Base-by-base conservation (phyloP, 2,888 invertebrate species). In the Arenicola marina region DNA sequence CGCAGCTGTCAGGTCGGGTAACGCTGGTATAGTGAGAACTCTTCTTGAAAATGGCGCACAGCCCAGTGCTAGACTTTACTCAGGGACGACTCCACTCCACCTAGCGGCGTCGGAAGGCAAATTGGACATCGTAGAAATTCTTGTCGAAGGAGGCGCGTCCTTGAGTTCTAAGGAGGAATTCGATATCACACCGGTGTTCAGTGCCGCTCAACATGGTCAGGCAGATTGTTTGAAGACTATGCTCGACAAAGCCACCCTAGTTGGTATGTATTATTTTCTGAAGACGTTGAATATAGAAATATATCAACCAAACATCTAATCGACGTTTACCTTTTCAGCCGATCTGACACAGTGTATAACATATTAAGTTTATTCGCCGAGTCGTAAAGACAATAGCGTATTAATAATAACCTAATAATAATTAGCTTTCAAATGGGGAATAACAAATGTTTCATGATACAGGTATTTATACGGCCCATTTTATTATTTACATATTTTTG, bases 201-300 rank as follows among this genome's bases (percentile, higher is more conserved):
- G 78, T 4, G 81, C 83, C 18, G 76, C 81, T 11, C 79, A 81
- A 60, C 74, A 71, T 64, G 81, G 81, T 2, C 72, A 74, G 53
- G 38, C 66, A n/a, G 74, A 75, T 28, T 78, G 78, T 63, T 70
- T 83, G 28, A 66, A 73, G 60, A 46, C 70, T 2, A 62, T 83
- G 29, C 63, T 83, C n/a, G 38, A 38, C 11, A 38, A 38, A 38
- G 38, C 38, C 11, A 38, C 11, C 11, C 38, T 15, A 38, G 18
- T 18, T 15, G 38, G 38, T 38, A 15, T 38, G 38, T 38, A 38
- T 15, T 18, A 38, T 38, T n/a, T n/a, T n/a, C n/a, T n/a, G n/a
- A n/a, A n/a, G n/a, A n/a, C n/a, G n/a, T n/a, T n/a, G n/a, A n/a
- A n/a, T n/a, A n/a, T n/a, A n/a, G n/a, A n/a, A n/a, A n/a, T n/a